Conservation (phyloP, 2,113 vertebrate species). For the Esox niger region DNA sequence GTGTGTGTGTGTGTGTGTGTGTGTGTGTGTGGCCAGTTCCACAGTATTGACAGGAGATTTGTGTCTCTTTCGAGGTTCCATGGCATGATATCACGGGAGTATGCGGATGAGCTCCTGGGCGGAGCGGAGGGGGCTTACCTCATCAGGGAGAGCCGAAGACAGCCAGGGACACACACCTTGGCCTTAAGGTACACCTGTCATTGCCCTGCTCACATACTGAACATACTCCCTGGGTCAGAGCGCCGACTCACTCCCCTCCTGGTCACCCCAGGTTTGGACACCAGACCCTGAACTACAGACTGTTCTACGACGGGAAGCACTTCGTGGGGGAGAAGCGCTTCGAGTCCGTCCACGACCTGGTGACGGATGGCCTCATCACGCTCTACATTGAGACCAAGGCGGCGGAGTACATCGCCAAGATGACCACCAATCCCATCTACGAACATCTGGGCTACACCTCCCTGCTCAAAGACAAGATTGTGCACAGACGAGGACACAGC, state of each 20-base stretch:
- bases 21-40: background rate
- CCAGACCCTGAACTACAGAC: slow-evolving; percentile 94
- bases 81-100: slow-evolving; percentile 91
- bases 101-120: slow-evolving; percentile 87
- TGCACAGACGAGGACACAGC: slow-evolving; percentile 78
- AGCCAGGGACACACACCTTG: slow-evolving; percentile 92
- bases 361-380: slow-evolving; percentile 96
- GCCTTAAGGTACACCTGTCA: slow-evolving; percentile 83
- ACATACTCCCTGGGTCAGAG: background rate
- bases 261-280: slow-evolving; percentile 83
- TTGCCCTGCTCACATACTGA: background rate
- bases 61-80: slow-evolving; percentile 82
- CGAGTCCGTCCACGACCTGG: slow-evolving; percentile 93
- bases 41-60: background rate
- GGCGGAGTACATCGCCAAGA: slow-evolving; percentile 96
- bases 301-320: slow-evolving; percentile 97
- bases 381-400: slow-evolving; percentile 97
- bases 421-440: slow-evolving; percentile 98
- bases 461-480: slow-evolving; percentile 89
- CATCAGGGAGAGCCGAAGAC: slow-evolving; percentile 95
- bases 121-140: slow-evolving; percentile 90
- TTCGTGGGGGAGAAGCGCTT: slow-evolving; percentile 98
- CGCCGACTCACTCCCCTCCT: background rate
- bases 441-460: slow-evolving; percentile 93
- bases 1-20: slow-evolving; percentile 8